Evolutionary conservation across 1,140 invertebrate species (phyloP).

Genomic region (Trichonephila clavata): DNA sequence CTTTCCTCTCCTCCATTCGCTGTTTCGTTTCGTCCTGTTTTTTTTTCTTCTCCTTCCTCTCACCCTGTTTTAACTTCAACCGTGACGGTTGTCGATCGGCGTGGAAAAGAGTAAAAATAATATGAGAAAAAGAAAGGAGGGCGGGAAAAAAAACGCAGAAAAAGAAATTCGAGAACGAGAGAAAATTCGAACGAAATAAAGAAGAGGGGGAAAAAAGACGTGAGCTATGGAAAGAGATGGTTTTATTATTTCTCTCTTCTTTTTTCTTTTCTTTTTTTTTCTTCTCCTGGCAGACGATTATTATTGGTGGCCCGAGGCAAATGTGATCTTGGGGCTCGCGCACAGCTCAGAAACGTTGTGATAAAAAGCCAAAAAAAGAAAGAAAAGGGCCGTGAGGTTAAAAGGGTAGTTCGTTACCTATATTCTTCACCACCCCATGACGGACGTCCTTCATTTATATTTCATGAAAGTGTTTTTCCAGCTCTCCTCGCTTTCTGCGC

Average conservation of each 20-base stretch:
- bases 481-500: background rate
- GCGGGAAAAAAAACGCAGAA: background rate
- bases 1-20: background rate
- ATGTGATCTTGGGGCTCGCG: background rate
- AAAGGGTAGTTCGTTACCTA: conserved; percentile 60
- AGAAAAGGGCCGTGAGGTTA: conserved; percentile 6
- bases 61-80: conserved; percentile 26
- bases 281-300: background rate
- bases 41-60: background rate
- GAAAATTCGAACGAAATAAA: background rate
- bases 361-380: too few relatives aligned
- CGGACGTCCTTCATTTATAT: conserved; percentile 53
- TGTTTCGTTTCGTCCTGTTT: background rate
- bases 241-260: conserved; percentile 17
- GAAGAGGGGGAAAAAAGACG: background rate
- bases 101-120: background rate
- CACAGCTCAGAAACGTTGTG: too few relatives aligned
- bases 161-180: conserved; percentile 37
- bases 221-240: conserved; percentile 12
- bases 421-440: background rate
- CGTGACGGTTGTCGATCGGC: conserved; percentile 42
- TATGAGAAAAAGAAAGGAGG: background rate
- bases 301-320: conserved; percentile 15
- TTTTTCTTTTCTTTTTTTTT: background rate
- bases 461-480: conserved; percentile 40